These are phyloP conservation scores for Alviniconcha marisindica DNA, from an alignment of 1,140 invertebrate genomes.

Conservation along the genomic window DNA sequence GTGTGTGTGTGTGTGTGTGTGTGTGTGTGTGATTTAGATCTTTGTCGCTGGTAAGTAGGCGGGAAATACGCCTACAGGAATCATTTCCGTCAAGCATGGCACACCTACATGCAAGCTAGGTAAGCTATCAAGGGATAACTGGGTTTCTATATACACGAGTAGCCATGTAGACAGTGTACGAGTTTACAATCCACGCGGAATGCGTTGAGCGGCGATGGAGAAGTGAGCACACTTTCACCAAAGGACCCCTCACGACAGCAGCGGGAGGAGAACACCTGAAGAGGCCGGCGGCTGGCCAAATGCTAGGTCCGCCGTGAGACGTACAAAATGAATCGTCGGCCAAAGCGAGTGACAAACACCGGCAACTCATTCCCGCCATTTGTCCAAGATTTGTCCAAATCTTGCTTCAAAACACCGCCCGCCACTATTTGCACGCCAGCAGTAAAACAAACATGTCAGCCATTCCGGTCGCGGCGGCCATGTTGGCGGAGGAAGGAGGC, in stretches of 20 bases:
- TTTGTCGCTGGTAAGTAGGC: no score
- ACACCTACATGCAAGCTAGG: no score
- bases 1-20: not conserved
- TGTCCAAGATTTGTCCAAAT: conserved; percentile 33
- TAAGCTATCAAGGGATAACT: no score
- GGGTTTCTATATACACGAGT: no score
- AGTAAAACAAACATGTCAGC: conserved; percentile 30
- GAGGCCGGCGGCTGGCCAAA: not conserved
- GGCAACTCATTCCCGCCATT: conserved; percentile 18
- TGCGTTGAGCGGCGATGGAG: no score
- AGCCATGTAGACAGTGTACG: no score
- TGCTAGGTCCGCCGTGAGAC: not conserved
- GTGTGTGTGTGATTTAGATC: no score
- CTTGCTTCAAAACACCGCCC: conserved; percentile 38
- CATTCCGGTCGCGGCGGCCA: conserved; percentile 34
- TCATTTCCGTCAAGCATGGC: no score
- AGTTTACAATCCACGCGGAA: no score
- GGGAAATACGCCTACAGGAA: no score
- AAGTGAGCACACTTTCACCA: no score
- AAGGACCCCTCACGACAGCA: no score
- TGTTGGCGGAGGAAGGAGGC: conserved; percentile 35
- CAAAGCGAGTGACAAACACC: conserved; percentile 32
- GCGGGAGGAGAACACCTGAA: not conserved
- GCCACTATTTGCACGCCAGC: conserved; percentile 33
- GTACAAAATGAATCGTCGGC: not conserved